These are phyloP conservation scores for Varroa destructor DNA, from an alignment of 1,140 invertebrate genomes.

Conservation along the genomic window DNA sequence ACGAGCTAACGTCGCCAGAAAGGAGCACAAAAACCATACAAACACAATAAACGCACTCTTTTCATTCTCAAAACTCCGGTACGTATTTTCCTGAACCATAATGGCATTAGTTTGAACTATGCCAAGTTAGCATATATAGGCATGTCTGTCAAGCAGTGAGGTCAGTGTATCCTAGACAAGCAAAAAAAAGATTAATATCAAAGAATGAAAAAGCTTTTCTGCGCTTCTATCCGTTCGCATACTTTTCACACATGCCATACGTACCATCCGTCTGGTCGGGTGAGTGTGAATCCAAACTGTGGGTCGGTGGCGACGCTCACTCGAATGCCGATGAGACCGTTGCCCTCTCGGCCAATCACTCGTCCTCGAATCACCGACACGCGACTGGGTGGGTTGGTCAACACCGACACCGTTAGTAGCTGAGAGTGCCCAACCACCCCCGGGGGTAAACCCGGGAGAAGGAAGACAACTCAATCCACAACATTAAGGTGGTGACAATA, in stretches of 20 bases:
- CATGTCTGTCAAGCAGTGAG: too few relatives aligned
- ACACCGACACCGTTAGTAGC: constrained; percentile 27
- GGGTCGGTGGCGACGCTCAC: constrained; percentile 57
- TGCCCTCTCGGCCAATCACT: constrained; percentile 74
- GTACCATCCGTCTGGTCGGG: constrained; percentile 47
- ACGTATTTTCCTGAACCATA: too few relatives aligned
- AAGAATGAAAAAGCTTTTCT: too few relatives aligned
- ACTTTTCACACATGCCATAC: constrained; percentile 31
- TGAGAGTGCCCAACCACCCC: constrained; percentile 23
- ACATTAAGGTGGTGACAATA: background rate
- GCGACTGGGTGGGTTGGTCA: constrained; percentile 51
- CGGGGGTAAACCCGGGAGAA: background rate
- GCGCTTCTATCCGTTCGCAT: too few relatives aligned
- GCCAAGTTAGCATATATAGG: too few relatives aligned
- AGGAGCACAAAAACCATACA: too few relatives aligned
- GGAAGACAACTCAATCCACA: constrained; percentile 1
- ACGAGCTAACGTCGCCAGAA: too few relatives aligned
- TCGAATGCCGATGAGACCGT: constrained; percentile 79
- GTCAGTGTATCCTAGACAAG: too few relatives aligned
- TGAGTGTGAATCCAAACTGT: constrained; percentile 82
- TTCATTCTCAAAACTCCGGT: too few relatives aligned
- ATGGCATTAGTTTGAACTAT: too few relatives aligned
- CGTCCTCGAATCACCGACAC: constrained; percentile 86
- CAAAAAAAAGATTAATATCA: too few relatives aligned
- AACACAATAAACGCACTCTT: too few relatives aligned